Conservation (phyloP, 2,113 vertebrate species). For the Colius striatus region DNA sequence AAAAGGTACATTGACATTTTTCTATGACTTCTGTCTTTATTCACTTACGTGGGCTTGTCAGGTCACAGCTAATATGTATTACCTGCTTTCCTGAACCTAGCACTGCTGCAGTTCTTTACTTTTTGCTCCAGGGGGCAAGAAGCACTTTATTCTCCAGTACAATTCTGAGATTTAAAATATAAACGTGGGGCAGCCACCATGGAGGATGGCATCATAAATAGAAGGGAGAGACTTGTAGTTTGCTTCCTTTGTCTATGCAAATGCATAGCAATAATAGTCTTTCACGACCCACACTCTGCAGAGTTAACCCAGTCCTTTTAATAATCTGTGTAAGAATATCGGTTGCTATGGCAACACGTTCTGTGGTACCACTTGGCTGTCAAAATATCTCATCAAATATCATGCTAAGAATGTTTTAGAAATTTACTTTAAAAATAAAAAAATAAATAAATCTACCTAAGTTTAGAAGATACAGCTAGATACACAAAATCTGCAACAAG, state of each 20-base stretch:
- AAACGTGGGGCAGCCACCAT: neutral
- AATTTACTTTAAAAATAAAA: slow-evolving; percentile 22
- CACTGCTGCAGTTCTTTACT: slow-evolving; percentile 27
- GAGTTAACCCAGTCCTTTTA: slow-evolving; percentile 35
- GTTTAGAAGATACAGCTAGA: neutral
- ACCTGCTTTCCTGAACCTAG: neutral
- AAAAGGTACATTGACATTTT: neutral
- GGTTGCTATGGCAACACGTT: slow-evolving; percentile 49
- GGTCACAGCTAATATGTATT: neutral
- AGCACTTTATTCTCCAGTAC: neutral
- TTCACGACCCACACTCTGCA: neutral
- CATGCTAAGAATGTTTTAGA: slow-evolving; percentile 11
- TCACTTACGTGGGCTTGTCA: neutral
- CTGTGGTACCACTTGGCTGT: slow-evolving; percentile 28
- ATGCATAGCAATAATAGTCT: neutral
- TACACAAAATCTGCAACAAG: neutral
- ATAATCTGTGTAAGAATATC: slow-evolving; percentile 33
- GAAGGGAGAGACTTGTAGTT: neutral
- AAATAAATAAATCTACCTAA: slow-evolving; percentile 2
- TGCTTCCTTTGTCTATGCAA: slow-evolving; percentile 12
- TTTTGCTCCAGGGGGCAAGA: slow-evolving; percentile 40
- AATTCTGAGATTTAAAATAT: neutral
- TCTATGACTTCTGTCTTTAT: neutral
- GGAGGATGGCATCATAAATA: neutral
- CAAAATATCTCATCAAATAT: slow-evolving; percentile 53